A percentile compares a stretch with the other conserved stretches of the same genome.
These are phyloP conservation scores for Drosophila santomea DNA, from an alignment of 1,140 invertebrate genomes.

Conservation along the genomic window DNA sequence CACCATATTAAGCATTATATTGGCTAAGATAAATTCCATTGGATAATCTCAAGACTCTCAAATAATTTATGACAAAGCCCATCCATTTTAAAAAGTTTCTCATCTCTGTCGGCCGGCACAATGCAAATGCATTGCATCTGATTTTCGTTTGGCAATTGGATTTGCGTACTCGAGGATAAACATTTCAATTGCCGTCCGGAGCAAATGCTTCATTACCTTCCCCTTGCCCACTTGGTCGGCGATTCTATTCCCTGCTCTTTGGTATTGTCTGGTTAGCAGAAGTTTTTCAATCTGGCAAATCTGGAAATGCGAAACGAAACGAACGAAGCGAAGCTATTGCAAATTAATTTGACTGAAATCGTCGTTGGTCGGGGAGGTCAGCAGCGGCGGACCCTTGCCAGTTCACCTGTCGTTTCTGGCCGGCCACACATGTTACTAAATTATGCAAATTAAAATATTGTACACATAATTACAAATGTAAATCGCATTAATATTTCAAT, in stretches of 20 bases:
- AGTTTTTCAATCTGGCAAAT: slow-evolving; percentile 72
- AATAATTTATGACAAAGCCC: too few relatives aligned
- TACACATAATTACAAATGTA: slow-evolving; percentile 80
- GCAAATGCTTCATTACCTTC: slow-evolving; percentile 69
- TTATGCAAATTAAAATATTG: slow-evolving; percentile 82
- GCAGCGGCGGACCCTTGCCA: neutral
- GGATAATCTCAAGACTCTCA: neutral
- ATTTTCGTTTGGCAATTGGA: slow-evolving; percentile 64
- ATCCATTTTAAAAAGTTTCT: slow-evolving; percentile 19
- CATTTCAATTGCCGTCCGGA: slow-evolving; percentile 72
- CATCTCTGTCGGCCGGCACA: slow-evolving; percentile 39
- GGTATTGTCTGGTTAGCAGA: slow-evolving; percentile 40
- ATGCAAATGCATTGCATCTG: slow-evolving; percentile 44
- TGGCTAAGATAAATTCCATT: neutral
- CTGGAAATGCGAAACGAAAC: slow-evolving; percentile 19
- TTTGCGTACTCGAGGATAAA: slow-evolving; percentile 76
- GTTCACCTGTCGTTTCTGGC: slow-evolving; percentile 5
- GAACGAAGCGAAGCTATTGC: slow-evolving; percentile 46
- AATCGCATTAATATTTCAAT: slow-evolving; percentile 76
- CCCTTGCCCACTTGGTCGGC: slow-evolving; percentile 1
- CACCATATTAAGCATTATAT: too few relatives aligned
- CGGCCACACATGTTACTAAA: slow-evolving; percentile 62
- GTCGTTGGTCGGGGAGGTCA: slow-evolving; percentile 2
- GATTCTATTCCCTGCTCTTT: slow-evolving; percentile 17
- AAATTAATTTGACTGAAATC: slow-evolving; percentile 67